Conservation (phyloP, 2,888 invertebrate genomes). For the Theodoxus fluviatilis region DNA sequence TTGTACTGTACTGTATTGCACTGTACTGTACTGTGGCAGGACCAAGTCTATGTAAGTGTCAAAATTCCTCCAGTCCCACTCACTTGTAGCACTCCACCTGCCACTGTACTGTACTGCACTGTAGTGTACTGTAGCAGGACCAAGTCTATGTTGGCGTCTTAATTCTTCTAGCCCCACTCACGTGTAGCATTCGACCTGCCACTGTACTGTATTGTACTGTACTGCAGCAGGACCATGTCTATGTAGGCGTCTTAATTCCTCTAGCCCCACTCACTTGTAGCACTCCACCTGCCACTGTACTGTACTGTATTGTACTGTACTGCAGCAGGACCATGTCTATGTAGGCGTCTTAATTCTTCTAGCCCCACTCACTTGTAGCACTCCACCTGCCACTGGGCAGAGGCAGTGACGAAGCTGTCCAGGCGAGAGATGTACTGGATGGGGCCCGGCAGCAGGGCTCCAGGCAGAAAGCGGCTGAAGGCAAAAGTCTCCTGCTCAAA, state of each 20-base stretch:
- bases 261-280: slow-evolving; percentile 78
- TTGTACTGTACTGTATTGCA: no score
- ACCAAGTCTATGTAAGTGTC: no score
- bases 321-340: background rate
- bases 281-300: no score
- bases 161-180: background rate
- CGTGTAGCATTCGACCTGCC: no score
- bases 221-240: no score
- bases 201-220: no score
- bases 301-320: no score
- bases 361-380: slow-evolving; percentile 77
- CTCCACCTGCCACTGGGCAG: slow-evolving; percentile 82
- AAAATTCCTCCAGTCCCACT: no score
- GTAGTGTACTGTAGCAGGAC: no score
- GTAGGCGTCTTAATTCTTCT: background rate
- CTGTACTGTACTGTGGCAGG: no score
- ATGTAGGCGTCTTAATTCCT: no score
- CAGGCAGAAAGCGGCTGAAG: slow-evolving; percentile 82
- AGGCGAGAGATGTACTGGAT: slow-evolving; percentile 80
- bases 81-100: slow-evolving; percentile 89
- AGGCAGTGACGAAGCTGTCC: slow-evolving; percentile 85
- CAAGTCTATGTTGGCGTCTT: background rate
- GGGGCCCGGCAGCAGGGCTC: slow-evolving; percentile 83
- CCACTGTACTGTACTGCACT: no score
- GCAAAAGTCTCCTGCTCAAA: slow-evolving; percentile 92